These are phyloP conservation scores for Triplophysa yarkandensis DNA, from an alignment of 2,797 vertebrate species.

Conservation along the genomic window DNA sequence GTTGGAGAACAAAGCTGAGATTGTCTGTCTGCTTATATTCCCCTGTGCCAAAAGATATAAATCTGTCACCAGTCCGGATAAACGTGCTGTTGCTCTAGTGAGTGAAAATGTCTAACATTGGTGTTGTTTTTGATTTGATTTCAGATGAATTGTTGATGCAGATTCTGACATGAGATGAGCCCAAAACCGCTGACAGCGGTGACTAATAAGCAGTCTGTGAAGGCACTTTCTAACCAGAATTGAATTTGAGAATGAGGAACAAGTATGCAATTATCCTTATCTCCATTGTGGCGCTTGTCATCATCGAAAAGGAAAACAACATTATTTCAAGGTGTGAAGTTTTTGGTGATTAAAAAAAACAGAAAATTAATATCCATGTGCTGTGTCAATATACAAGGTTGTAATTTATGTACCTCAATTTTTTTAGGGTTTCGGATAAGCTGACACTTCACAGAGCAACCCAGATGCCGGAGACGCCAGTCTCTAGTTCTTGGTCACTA, in stretches of 20 bases:
- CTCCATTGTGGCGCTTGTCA: conserved; percentile 85
- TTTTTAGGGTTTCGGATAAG: conserved; percentile 81
- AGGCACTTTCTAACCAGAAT: conserved; percentile 51
- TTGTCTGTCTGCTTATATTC: conserved; percentile 40
- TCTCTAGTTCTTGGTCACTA: conserved; percentile 61
- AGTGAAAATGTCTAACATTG: conserved; percentile 15
- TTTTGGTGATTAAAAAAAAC: conserved; percentile 1
- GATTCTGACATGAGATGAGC: conserved; percentile 49
- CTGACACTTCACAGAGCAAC: conserved; percentile 74
- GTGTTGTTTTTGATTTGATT: not conserved
- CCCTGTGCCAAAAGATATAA: conserved; percentile 42
- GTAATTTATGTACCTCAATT: not conserved
- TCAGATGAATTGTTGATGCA: conserved; percentile 38
- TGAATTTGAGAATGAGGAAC: conserved; percentile 84
- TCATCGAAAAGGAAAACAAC: conserved; percentile 97
- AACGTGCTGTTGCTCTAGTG: not conserved
- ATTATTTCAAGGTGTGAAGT: conserved; percentile 90
- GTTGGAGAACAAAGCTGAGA: conserved; percentile 51
- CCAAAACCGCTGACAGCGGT: conserved; percentile 10
- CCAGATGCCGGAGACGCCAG: conserved; percentile 60
- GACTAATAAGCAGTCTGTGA: conserved; percentile 37
- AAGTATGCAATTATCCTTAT: conserved; percentile 89
- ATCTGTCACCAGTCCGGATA: conserved; percentile 41
- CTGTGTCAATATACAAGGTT: not conserved
- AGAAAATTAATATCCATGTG: not conserved